Percentiles rank a stretch among this genome's conserved stretches.
Conservation (phyloP, 2,888 invertebrate genomes). For the Drosophila siamana region DNA sequence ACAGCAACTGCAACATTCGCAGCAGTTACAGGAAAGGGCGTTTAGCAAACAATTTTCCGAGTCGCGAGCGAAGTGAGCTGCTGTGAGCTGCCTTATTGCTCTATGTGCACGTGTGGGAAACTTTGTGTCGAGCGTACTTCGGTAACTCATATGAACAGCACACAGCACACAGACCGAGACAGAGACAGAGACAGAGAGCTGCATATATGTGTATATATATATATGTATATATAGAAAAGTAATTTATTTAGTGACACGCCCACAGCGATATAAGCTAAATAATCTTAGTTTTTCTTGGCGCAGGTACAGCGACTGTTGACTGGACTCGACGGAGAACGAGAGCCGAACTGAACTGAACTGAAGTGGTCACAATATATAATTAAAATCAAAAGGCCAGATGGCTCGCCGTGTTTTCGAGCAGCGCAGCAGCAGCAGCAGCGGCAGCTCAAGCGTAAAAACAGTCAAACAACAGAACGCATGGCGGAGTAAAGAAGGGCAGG, state of each 20-base stretch:
- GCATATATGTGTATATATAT: conserved; percentile 1
- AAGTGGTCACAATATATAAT: conserved; percentile 80
- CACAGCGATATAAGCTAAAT: conserved; percentile 72
- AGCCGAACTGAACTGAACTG: conserved; percentile 33
- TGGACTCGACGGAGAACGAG: background rate
- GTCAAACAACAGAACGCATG: conserved; percentile 26
- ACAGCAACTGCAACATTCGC: conserved; percentile 26
- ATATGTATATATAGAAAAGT: conserved; percentile 73
- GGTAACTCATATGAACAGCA: conserved; percentile 27
- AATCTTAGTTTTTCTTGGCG: conserved; percentile 73
- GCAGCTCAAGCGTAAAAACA: conserved; percentile 40
- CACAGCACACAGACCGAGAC: conserved; percentile 9
- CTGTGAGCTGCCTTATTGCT: background rate
- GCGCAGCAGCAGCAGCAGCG: background rate
- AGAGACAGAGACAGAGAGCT: background rate
- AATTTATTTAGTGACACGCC: conserved; percentile 80
- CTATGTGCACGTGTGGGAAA: conserved; percentile 66
- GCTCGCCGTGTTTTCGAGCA: conserved; percentile 39
- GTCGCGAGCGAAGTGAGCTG: conserved; percentile 11
- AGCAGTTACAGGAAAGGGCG: conserved; percentile 69
- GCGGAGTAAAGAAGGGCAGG: background rate
- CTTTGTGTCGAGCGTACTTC: conserved; percentile 35
- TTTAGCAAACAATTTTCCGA: conserved; percentile 75
- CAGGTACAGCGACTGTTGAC: conserved; percentile 29
- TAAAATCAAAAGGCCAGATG: conserved; percentile 79